Conservation (phyloP, 2,797 vertebrate species). For the Triplophysa bombifrons region DNA sequence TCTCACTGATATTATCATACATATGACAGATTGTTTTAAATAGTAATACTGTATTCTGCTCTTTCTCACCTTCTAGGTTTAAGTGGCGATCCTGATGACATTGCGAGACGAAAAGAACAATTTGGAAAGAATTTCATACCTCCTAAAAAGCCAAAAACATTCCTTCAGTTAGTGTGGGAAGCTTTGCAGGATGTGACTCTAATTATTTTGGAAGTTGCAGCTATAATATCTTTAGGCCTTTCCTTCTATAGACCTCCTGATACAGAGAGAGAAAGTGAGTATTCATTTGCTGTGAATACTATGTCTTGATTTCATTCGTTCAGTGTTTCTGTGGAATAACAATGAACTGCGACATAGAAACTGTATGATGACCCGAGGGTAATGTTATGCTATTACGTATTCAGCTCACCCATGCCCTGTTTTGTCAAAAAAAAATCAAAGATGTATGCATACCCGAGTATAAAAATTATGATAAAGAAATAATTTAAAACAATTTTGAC, state of each 20-base stretch:
- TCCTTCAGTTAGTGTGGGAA: slow-evolving; percentile 97
- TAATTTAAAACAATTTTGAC: too few species aligned
- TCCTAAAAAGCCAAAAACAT: slow-evolving; percentile 99
- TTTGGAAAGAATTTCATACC: slow-evolving; percentile 97
- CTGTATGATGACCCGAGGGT: slow-evolving; percentile 18
- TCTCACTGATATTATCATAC: too few species aligned
- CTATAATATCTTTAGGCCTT: slow-evolving; percentile 94
- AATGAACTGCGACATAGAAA: background rate
- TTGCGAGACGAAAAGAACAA: slow-evolving; percentile 88
- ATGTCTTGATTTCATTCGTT: slow-evolving; percentile 10
- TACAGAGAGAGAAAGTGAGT: slow-evolving; percentile 86
- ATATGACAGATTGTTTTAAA: too few species aligned
- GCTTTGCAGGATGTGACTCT: slow-evolving; percentile 96
- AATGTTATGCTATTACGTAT: background rate
- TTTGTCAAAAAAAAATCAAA: background rate
- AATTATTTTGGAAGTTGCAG: slow-evolving; percentile 96
- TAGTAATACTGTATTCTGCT: background rate
- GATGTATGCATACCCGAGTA: too few species aligned
- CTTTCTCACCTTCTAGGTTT: slow-evolving; percentile 78
- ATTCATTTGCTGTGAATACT: slow-evolving; percentile 9
- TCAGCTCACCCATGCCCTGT: background rate
- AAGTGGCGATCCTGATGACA: slow-evolving; percentile 84
- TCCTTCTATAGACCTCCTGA: slow-evolving; percentile 94
- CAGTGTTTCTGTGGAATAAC: background rate
- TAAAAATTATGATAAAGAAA: too few species aligned